Evolutionary conservation across 2,888 invertebrate genomes (phyloP).

Genomic region (Agrotis clavis): DNA sequence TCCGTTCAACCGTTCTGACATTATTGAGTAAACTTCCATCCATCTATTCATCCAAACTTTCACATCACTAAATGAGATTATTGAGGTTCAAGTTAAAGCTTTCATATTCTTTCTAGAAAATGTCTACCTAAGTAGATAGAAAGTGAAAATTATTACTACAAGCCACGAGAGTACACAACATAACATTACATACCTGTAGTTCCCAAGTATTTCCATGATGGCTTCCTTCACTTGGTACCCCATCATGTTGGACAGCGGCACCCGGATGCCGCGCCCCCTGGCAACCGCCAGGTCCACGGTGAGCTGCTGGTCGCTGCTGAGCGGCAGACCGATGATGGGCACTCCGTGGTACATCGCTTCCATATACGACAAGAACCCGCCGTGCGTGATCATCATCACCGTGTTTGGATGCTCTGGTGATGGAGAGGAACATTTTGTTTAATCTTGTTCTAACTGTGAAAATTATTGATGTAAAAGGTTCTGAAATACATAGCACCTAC

Average conservation of each 20-base stretch:
- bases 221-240: slow-evolving; percentile 70
- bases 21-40: too few species aligned
- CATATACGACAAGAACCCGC: slow-evolving; percentile 70
- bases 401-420: slow-evolving; percentile 76
- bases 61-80: too few species aligned
- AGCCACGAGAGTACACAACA: too few species aligned
- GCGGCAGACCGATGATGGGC: slow-evolving; percentile 75
- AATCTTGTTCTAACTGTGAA: neutral
- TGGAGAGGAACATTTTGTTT: neutral
- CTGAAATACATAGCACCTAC: too few species aligned
- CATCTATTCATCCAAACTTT: too few species aligned
- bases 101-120: too few species aligned
- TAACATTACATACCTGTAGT: slow-evolving; percentile 68
- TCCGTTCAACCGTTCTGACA: too few species aligned
- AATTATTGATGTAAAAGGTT: too few species aligned
- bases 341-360: slow-evolving; percentile 77
- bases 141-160: too few species aligned
- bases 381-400: slow-evolving; percentile 73
- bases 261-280: slow-evolving; percentile 68
- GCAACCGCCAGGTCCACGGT: slow-evolving; percentile 66
- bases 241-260: slow-evolving; percentile 66
- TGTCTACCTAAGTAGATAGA: too few species aligned
- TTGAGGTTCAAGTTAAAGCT: too few species aligned
- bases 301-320: slow-evolving; percentile 74
- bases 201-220: slow-evolving; percentile 70